Evolutionary conservation across 2,888 invertebrate genomes (phyloP).

Genomic region (Scaptomyza polygonia): DNA sequence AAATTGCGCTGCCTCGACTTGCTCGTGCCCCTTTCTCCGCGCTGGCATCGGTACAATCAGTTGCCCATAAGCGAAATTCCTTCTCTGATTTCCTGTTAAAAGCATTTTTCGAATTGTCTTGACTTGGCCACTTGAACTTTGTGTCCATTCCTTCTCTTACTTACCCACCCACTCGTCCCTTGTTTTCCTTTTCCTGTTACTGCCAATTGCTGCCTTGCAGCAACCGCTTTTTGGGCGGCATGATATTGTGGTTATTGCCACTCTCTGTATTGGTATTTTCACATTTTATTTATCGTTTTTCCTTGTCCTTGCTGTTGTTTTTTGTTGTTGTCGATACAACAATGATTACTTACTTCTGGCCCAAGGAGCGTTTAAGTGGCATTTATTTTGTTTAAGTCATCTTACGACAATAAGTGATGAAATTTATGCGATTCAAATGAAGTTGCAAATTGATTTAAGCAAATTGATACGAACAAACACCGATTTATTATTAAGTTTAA

Average conservation of each 20-base stretch:
- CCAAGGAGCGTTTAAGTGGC: conserved; percentile 13
- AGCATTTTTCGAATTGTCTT: conserved; percentile 79
- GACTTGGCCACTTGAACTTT: conserved; percentile 73
- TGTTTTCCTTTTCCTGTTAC: conserved; percentile 3
- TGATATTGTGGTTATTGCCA: conserved; percentile 14
- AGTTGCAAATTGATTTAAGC: conserved; percentile 3
- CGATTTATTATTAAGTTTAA: too few species aligned
- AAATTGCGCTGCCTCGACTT: conserved; percentile 23
- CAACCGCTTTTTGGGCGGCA: conserved; percentile 24
- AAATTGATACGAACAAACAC: conserved; percentile 3
- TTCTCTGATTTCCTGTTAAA: conserved; percentile 75
- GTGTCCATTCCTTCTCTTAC: conserved; percentile 1
- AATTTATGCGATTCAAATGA: conserved; percentile 48
- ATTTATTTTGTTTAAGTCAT: conserved; percentile 48
- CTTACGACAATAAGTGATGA: conserved; percentile 50
- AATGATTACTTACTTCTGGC: conserved; percentile 44
- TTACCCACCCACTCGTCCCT: neutral
- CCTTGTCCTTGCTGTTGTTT: conserved; percentile 10
- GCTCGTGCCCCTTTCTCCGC: neutral
- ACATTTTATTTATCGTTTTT: conserved; percentile 66
- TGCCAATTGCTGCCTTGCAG: conserved; percentile 23
- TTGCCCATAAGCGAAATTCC: conserved; percentile 78
- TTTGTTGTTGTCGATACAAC: conserved; percentile 9
- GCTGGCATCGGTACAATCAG: conserved; percentile 66
- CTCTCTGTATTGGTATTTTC: conserved; percentile 16